phyloP scores from a whole-genome alignment of 1,140 invertebrate species.

The Sipha flava region DNA sequence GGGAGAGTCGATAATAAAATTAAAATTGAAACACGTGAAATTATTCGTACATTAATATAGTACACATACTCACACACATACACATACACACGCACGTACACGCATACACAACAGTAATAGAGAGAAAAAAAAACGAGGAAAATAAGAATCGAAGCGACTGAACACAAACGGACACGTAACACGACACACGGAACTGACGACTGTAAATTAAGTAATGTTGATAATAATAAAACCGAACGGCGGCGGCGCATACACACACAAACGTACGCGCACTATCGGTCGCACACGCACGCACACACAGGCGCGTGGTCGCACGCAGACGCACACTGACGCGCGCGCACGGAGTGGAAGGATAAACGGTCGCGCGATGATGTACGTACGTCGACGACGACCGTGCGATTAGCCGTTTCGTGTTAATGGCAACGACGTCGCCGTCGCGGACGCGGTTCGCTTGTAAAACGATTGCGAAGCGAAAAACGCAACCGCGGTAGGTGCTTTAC shows the following conservation, averaged over 20 bases:
- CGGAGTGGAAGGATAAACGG: background rate
- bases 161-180: constrained; percentile 5
- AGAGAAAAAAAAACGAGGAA: too few relatives aligned
- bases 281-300: background rate
- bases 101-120: too few relatives aligned
- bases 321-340: too few relatives aligned
- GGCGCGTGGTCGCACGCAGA: background rate
- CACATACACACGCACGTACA: too few relatives aligned
- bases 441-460: too few relatives aligned
- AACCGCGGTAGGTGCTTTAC: too few relatives aligned
- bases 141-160: background rate
- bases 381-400: background rate
- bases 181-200: constrained; percentile 11
- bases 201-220: background rate
- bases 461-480: too few relatives aligned
- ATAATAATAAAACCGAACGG: background rate
- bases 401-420: background rate
- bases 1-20: too few relatives aligned
- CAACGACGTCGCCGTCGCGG: too few relatives aligned
- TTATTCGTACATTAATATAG: too few relatives aligned
- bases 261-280: background rate
- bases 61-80: too few relatives aligned
- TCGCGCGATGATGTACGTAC: background rate
- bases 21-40: too few relatives aligned
- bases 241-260: background rate